Evolutionary conservation across 2,797 vertebrate species (phyloP), one percentile per base, ranked within the genome.

Genomic region (Paguma larvata): DNA sequence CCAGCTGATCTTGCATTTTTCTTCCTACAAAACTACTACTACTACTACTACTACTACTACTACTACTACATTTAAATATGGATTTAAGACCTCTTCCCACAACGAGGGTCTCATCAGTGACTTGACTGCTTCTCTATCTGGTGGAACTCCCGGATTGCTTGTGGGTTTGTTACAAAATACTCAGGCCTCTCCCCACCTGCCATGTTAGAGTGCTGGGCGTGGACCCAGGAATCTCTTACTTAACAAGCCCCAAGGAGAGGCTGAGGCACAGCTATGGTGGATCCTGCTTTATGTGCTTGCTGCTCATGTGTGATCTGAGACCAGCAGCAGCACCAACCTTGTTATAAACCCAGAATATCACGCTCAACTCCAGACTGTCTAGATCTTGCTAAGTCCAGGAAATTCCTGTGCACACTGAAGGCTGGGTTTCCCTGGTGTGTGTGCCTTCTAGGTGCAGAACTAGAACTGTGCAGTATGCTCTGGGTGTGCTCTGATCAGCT

Each of bases 391-490:
- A 38, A 48, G 34, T 44, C 23, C 21, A 4, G 41, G 18, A 23
- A 30, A 79, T 14, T 23, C 19, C 44, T 2, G 2, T 19, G 7
- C 38, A 72, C 0, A 15, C 2, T 9, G 12, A 10, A n/a, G 23
- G 5, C 5, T 1, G 34, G 44, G 78, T 23, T 25, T 41, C 19
- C 19, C 7, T 67, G 9, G 4, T 41, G 13, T 51, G 0, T 0
- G 0, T 7, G 13, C 44, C 4, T 27, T 48, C 65, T 25, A 46
- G 41, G 38, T 0, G 0, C 0, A 1, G 51, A 3, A 27, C 0
- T 41, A 67, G 65, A 59, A 72, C 16, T 4, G 0, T 51, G 25
- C 34, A 62, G 46, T 85, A 0, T 5, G 23, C 38, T 41, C 7
- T 4, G 11, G 2, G n/a, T 6, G 21, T n/a, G 3, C 0, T 63